phyloP scores from a whole-genome alignment of 2,113 vertebrate genomes.

The Tetraodon nigroviridis region DNA sequence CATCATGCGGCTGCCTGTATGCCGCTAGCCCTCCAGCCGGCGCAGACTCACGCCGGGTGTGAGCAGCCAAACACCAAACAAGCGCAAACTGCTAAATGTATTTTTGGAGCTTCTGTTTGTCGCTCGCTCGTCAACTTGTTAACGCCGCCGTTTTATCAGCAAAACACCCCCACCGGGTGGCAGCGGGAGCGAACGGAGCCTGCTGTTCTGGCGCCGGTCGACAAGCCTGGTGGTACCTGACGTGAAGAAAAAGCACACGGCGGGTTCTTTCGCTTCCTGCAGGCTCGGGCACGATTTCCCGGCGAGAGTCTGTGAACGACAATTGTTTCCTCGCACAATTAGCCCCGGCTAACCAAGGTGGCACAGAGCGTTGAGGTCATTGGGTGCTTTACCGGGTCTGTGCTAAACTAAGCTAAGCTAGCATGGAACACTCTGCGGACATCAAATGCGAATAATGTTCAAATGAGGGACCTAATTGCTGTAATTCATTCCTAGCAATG shows the following conservation, averaged over 20 bases:
- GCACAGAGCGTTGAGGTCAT: no score
- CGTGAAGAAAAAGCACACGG: conserved; percentile 15
- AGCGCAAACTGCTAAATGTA: conserved; percentile 32
- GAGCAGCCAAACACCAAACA: conserved; percentile 35
- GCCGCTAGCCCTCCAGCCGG: conserved; percentile 53
- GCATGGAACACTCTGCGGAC: neutral
- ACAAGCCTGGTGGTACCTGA: conserved; percentile 24
- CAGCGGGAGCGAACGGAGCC: conserved; percentile 21
- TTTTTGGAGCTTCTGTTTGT: conserved; percentile 51
- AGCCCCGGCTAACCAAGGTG: neutral
- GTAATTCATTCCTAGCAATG: neutral
- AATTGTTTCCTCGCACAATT: neutral
- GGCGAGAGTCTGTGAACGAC: conserved; percentile 36
- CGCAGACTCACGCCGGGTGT: conserved; percentile 38
- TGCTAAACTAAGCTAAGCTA: conserved; percentile 1
- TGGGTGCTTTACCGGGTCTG: conserved; percentile 12
- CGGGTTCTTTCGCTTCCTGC: conserved; percentile 30
- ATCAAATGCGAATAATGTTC: neutral
- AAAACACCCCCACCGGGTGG: conserved; percentile 52
- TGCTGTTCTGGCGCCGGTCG: neutral
- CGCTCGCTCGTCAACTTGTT: conserved; percentile 48
- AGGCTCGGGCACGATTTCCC: conserved; percentile 21
- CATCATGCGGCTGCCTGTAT: conserved; percentile 40
- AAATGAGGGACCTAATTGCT: neutral
- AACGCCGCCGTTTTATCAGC: conserved; percentile 41